Base-by-base conservation (phyloP, 2,888 invertebrate species). In the Dioctria linearis region DNA sequence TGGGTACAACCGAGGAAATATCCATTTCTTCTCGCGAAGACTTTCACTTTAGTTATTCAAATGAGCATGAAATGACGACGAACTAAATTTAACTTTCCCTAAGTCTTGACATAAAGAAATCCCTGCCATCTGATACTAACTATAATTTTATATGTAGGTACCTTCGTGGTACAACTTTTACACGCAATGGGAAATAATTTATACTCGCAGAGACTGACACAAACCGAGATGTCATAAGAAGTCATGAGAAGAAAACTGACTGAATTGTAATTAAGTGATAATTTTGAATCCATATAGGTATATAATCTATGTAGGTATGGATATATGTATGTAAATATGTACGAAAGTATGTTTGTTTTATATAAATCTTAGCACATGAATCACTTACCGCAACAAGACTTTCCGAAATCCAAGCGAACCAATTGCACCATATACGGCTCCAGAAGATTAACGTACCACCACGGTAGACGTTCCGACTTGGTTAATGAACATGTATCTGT, bases 341-440 rank as follows among this genome's bases (percentile, higher is more conserved):
- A 13, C 6, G 61, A 61, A 61, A 61, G 43, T 42, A 43, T 75
- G 3, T 39, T 11, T 40, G 43, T 40, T 61, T 61, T 9, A 13
- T 75, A 3, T 42, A 8, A 37, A 13, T 46, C 71, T 65, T 61
- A 63, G 3, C 51, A 9, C 11, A 25, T 25, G 25, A 25, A 46
- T 46, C n/a, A 91, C 95, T 94, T 90, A 95, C 96, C 96, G 87
- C 97, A 97, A 86, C 96, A 96, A 39, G 95, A 93, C 88, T 95
- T 95, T 82, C 97, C 97, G 86, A 97, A 97, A 90, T 97, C 97
- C 81, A 97, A 90, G 65, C 97, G 91, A 42, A 97, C 97, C 81
- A 97, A 91, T 87, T 97, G 97, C 82, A 97, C 96, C 96, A 97
- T 97, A 88, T 97, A 97, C 0, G 97, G 97, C 87, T 97, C 97